Evolutionary conservation across 2,113 vertebrate species (phyloP).

Genomic region (Choloepus hoffmanni): DNA sequence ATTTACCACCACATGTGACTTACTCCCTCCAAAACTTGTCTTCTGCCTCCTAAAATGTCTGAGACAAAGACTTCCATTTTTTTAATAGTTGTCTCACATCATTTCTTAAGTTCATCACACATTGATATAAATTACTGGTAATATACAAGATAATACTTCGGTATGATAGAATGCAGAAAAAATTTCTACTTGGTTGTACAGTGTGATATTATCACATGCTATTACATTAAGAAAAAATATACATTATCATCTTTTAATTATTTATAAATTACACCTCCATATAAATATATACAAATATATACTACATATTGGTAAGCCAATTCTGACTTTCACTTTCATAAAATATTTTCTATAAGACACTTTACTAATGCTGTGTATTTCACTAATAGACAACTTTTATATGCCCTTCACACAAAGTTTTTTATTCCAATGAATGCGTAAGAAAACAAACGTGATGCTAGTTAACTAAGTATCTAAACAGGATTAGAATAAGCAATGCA

Average conservation of each 20-base stretch:
- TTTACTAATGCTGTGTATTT: neutral
- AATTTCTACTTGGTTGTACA: neutral
- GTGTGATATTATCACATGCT: neutral
- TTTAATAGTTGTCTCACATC: neutral
- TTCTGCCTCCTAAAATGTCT: neutral
- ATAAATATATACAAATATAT: no score
- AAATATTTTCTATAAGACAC: neutral
- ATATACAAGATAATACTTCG: neutral
- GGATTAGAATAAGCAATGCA: slow-evolving; percentile 44
- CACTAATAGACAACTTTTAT: neutral
- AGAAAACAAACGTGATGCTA: neutral
- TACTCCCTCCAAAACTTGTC: neutral
- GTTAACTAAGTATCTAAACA: slow-evolving; percentile 62
- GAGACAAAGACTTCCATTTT: neutral
- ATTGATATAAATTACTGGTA: neutral
- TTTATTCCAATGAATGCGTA: neutral
- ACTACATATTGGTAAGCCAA: neutral
- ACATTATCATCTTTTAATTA: neutral
- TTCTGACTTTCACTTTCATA: neutral
- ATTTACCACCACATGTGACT: neutral
- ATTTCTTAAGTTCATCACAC: neutral
- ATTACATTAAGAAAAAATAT: neutral
- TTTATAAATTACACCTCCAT: no score
- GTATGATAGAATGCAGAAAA: neutral
- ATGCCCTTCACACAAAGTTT: neutral